A percentile compares a stretch with the other conserved stretches of the same genome.
Evolutionary conservation across 1,140 invertebrate genomes (phyloP).

Genomic region (Nasonia giraulti): DNA sequence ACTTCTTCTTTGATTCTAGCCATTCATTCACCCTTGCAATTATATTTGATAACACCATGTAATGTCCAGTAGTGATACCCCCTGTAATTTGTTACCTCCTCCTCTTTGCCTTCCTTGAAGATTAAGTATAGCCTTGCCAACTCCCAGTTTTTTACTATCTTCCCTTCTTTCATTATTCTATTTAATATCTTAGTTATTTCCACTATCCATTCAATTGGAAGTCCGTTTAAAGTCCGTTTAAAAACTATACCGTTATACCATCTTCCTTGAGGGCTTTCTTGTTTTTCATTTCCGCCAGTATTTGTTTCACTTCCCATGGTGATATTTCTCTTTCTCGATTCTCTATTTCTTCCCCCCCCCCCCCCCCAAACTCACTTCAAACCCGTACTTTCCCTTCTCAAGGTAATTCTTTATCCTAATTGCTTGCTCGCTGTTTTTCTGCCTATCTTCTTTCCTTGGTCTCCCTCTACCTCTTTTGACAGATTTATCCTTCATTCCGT

Average conservation of each 20-base stretch:
- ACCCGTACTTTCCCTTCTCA: no score
- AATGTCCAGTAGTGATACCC: constrained; percentile 11
- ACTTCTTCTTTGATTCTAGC: background rate
- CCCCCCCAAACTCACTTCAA: no score
- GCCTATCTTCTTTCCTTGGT: no score
- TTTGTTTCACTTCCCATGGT: background rate
- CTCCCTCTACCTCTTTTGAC: no score
- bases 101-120: constrained; percentile 14
- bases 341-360: background rate
- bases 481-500: no score
- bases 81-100: constrained; percentile 24
- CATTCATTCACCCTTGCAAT: background rate
- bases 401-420: no score
- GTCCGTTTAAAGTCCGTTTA: constrained; percentile 2
- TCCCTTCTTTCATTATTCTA: constrained; percentile 14
- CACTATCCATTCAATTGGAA: background rate
- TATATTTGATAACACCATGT: background rate
- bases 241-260: background rate
- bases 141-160: constrained; percentile 14
- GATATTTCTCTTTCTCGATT: background rate
- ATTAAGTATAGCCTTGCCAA: constrained; percentile 12
- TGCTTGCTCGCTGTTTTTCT: no score
- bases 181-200: constrained; percentile 21
- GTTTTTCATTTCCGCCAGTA: background rate
- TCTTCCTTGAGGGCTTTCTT: constrained; percentile 5